Evolutionary conservation across 30 jellyfish, hydroid and myxozoan genomes (phyloP), one percentile per base, ranked within the genome.

Genomic region (Hydractinia symbiolongicarpus): DNA sequence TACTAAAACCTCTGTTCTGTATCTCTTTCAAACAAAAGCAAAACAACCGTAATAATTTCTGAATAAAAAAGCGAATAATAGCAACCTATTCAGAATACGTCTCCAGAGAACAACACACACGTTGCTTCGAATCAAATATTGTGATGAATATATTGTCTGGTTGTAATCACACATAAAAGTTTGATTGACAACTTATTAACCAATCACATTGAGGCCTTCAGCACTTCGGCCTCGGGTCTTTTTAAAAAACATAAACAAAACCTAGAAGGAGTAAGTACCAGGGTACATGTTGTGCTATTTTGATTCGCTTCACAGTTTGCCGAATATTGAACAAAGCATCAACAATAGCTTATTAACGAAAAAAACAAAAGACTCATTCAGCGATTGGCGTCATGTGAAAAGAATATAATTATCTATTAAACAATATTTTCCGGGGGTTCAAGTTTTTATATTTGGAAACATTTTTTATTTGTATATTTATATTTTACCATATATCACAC

Each of bases 11-110:
- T 79, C 87, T 79, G 87, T 79, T 79, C 87, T 66, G 87, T 66
- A 79, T 53, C 87, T 50, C 83, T 79, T 79, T 52, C n/a, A 53
- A 75, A 79, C 87, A 79, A 66, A 79, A 69, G 64, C 64, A 79
- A 73, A 79, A 79, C 87, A 79, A 79, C 87, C 83, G 73, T 66
- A 79, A 61, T 62, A 67, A 61, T 79, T 79, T 79, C 87, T 79
- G 84, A 79, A 79, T 79, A 81, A 79, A 79, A 79, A 79, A 53
- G 49, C 82, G 83, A 79, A 79, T 79, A 79, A 79, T 79, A 79
- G 87, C 67, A 83, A 79, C 70, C 87, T 79, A 79, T 79, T 79
- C 87, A 79, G 70, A 61, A 79, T n/a, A 21, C 74, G 83, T 62
- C 73, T 54, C 70, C 53, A 62, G 61, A 66, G 70, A 55, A 61